Evolutionary conservation across 2,888 invertebrate genomes (phyloP).

Genomic region (Scrobipalpa atriplicella): DNA sequence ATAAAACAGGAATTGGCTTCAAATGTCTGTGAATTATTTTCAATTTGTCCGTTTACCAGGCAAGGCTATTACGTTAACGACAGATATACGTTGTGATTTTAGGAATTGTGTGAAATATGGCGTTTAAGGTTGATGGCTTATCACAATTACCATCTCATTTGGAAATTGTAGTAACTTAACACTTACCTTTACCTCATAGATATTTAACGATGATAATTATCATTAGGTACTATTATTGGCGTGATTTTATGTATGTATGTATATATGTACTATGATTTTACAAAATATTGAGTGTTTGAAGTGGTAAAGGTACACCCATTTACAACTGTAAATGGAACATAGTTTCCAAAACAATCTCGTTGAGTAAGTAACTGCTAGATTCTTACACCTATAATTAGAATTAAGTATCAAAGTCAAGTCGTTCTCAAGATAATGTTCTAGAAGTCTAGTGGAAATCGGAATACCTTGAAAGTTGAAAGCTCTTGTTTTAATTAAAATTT

Average conservation of each 20-base stretch:
- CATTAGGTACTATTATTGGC: no score
- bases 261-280: no score
- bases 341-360: background rate
- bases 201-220: no score
- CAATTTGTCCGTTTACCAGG: background rate
- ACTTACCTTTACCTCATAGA: no score
- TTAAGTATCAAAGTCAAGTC: constrained; percentile 1
- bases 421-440: background rate
- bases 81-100: background rate
- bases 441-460: background rate
- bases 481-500: background rate
- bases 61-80: background rate
- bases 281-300: no score
- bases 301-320: no score
- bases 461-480: background rate
- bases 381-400: background rate
- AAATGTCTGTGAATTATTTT: background rate
- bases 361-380: background rate
- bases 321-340: background rate
- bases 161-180: no score
- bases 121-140: background rate
- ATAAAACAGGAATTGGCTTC: background rate
- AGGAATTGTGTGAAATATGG: background rate
- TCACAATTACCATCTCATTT: no score
- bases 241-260: background rate